A percentile compares a stretch with the other conserved stretches of the same genome.
Conservation (phyloP, 2,113 vertebrate genomes). For the Paraplagusia blochii region DNA sequence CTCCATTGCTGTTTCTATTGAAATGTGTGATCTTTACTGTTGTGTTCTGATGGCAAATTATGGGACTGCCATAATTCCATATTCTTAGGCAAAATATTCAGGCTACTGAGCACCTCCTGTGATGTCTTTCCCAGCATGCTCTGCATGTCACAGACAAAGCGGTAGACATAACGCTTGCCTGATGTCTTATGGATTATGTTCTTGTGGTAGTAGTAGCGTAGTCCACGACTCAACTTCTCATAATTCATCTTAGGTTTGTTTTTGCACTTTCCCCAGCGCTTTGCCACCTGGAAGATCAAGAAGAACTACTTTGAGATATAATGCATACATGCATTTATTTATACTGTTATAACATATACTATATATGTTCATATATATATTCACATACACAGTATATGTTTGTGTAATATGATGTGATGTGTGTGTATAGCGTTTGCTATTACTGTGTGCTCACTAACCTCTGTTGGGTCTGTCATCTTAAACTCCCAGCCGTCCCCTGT, state of each 20-base stretch:
- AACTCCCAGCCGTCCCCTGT: constrained; percentile 85
- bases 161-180: constrained; percentile 85
- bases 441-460: constrained; percentile 59
- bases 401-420: too few relatives aligned
- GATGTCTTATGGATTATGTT: constrained; percentile 87
- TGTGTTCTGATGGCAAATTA: constrained; percentile 35
- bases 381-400: too few relatives aligned
- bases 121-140: constrained; percentile 78
- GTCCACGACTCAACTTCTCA: constrained; percentile 84
- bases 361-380: too few relatives aligned
- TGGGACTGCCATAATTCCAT: constrained; percentile 46
- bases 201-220: constrained; percentile 87
- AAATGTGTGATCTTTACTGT: constrained; percentile 57
- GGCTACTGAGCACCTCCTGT: constrained; percentile 71
- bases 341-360: too few relatives aligned
- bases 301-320: constrained; percentile 1
- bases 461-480: constrained; percentile 82
- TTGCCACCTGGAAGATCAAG: constrained; percentile 73
- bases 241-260: constrained; percentile 90
- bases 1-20: too few relatives aligned
- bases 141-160: constrained; percentile 82
- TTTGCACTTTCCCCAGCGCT: constrained; percentile 84
- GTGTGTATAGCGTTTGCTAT: too few relatives aligned
- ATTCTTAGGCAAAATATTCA: constrained; percentile 63
- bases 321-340: background rate